Base-by-base conservation (phyloP, 2,888 invertebrate genomes). In the Octodonta nipae region DNA sequence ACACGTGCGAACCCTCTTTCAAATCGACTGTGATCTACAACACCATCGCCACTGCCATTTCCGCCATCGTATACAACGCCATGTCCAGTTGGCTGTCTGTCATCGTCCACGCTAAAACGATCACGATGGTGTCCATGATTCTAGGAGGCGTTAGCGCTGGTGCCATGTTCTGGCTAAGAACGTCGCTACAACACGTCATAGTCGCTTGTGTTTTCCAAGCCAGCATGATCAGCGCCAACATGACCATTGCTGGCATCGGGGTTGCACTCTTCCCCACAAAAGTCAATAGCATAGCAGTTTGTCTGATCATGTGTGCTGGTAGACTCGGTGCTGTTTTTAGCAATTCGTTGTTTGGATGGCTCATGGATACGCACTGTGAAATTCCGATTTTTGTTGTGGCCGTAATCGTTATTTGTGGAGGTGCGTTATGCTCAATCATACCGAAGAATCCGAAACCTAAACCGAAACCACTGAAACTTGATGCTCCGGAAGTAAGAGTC, bases 21-120 rank as follows among this genome's bases (percentile, higher is more conserved):
- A 74, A 78, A 49, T 58, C 67, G 0, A 60, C 62, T 1, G 75
- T 78, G 2, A 80, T 79, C 50, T 60, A 70, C 45, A 72, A 73
- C 28, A 72, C 81, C 28, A 66, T 80, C 39, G 66, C 70, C 38
- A 75, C 80, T 45, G 81, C 80, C 0, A 62, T 67, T 0, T 68
- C 71, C 4, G 78, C 78, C 49, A 66, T 76, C 13, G 48, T 74
- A 1, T 72, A 75, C 50, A 80, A 78, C 54, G 49, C 76, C 16
- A 46, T 72, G 13, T 75, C 76, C 11, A 75, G 78, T 7, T 70
- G 70, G 51, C 60, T 77, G 1, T 74, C 56, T 4, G 50, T 52
- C 12, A 49, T 45, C 33, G 44, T 59, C 2, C 42, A 48, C 20
- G 40, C 52, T 3, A 54, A 46, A 34, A 40, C 40, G 1, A 50